A percentile compares a stretch with the other conserved stretches of the same genome.
Evolutionary conservation across 2,888 invertebrate genomes (phyloP).

Genomic region (Campoplex capitator): DNA sequence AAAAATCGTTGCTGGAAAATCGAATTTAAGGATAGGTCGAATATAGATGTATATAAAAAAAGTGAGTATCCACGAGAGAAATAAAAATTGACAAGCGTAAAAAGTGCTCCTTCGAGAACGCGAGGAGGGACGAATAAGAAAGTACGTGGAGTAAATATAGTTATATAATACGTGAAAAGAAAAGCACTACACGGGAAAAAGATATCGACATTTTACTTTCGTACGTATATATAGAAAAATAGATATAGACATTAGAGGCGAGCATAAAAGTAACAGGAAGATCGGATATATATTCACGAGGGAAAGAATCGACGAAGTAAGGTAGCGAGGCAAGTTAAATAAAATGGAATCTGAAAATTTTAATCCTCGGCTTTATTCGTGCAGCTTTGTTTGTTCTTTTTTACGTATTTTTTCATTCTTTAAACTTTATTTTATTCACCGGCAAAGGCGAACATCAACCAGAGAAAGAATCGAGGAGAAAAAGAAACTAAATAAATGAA

Average conservation of each 20-base stretch:
- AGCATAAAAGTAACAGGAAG: background rate
- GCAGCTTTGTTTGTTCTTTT: too few species aligned
- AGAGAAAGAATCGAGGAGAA: background rate
- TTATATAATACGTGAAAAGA: slow-evolving; percentile 5
- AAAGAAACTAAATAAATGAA: background rate
- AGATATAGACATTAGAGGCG: background rate
- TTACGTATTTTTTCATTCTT: too few species aligned
- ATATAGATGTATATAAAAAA: slow-evolving; percentile 1
- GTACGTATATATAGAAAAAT: background rate
- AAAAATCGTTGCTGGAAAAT: slow-evolving; percentile 22
- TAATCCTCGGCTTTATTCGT: background rate
- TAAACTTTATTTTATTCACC: too few species aligned
- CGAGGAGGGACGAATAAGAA: slow-evolving; percentile 21
- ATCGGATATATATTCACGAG: background rate
- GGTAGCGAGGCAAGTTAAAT: too few species aligned
- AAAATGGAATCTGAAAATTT: background rate
- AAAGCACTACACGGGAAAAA: background rate
- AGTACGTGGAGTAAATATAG: background rate
- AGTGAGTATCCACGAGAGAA: slow-evolving; percentile 28
- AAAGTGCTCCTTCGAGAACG: slow-evolving; percentile 33
- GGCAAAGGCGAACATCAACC: background rate
- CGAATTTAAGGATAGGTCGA: slow-evolving; percentile 3
- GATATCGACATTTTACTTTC: slow-evolving; percentile 9
- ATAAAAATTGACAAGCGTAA: slow-evolving; percentile 53
- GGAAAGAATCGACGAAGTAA: background rate